Evolutionary conservation across 30 jellyfish, hydroid and myxozoan genomes (phyloP), one percentile per base, ranked within the genome.

Genomic region (Cassiopea andromeda): DNA sequence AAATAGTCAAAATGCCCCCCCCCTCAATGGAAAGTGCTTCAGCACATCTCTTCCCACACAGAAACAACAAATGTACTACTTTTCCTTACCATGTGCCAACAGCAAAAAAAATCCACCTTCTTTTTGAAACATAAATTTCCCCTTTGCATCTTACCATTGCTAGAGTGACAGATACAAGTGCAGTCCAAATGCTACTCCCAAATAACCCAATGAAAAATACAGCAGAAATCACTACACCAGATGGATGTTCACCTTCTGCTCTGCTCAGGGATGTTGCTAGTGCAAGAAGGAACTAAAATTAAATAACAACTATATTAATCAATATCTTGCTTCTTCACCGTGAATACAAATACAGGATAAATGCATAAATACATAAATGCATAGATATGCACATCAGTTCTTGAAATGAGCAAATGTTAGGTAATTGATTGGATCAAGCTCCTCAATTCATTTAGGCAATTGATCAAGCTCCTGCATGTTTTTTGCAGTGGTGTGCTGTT

Each of bases 81-180:
- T 17, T 27, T 45, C 19, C 97, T 90, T 77, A 90, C 97, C 81
- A 72, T 1, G 75, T 16, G 5, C 93, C 97, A 49, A 48, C 7
- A 7, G 38, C 1, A 48, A 73, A 54, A 66, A 75, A 49, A 50
- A 90, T n/a, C 14, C 18, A 43, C 60, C 80, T 64, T 14, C 48
- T 75, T 60, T 57, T 67, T 43, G 82, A 57, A 12, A 83, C 89
- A 75, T 9, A 19, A 15, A 47, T 68, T 74, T 90, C 97, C 46
- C 97, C 97, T 50, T 66, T 46, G 77, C 92, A 90, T 46, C 97
- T 75, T 14, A 90, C 92, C 71, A 59, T 38, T 7, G 85, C 27
- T 17, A 90, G 50, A 0, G 93, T 77, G 66, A 71, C 82, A 18
- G 90, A 47, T 48, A 90, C 89, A 76, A 90, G 54, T 12, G 83